A percentile compares a stretch with the other conserved stretches of the same genome.
phyloP scores from a whole-genome alignment of 2,888 invertebrate species.

The Bhutanitis thaidina region DNA sequence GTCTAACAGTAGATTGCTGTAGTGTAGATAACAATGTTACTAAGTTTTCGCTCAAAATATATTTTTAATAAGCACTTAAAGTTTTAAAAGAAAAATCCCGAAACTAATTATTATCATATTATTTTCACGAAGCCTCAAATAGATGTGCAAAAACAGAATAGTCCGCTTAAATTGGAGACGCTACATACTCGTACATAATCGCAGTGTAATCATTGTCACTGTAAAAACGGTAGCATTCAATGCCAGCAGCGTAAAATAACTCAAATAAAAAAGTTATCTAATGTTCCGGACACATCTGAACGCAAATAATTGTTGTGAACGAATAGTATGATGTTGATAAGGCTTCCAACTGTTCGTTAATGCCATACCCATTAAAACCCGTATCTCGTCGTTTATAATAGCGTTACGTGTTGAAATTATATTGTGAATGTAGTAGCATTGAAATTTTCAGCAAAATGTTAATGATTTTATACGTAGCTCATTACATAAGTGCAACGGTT shows the following conservation, averaged over 20 bases:
- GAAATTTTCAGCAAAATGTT: background rate
- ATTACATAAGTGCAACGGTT: too few relatives aligned
- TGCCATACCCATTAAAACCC: constrained; percentile 5
- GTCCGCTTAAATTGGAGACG: too few relatives aligned
- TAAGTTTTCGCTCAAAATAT: too few relatives aligned
- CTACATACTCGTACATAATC: background rate
- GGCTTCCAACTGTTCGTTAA: constrained; percentile 8
- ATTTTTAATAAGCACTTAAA: too few relatives aligned
- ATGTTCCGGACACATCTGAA: background rate
- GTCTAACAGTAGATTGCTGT: too few relatives aligned
- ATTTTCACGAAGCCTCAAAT: too few relatives aligned
- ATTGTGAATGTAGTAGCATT: background rate
- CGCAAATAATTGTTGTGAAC: constrained; percentile 5
- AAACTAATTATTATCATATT: too few relatives aligned
- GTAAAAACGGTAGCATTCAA: constrained; percentile 4
- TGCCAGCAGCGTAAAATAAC: constrained; percentile 1
- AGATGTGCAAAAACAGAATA: too few relatives aligned
- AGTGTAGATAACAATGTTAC: too few relatives aligned
- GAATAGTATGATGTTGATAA: constrained; percentile 11
- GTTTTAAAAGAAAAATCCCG: too few relatives aligned
- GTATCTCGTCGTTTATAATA: background rate
- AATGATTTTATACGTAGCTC: too few relatives aligned
- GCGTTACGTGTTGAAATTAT: background rate
- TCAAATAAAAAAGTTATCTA: constrained; percentile 13
- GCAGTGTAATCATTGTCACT: background rate